Evolutionary conservation across 2,113 vertebrate species (phyloP).

Genomic region (Eidolon helvum): DNA sequence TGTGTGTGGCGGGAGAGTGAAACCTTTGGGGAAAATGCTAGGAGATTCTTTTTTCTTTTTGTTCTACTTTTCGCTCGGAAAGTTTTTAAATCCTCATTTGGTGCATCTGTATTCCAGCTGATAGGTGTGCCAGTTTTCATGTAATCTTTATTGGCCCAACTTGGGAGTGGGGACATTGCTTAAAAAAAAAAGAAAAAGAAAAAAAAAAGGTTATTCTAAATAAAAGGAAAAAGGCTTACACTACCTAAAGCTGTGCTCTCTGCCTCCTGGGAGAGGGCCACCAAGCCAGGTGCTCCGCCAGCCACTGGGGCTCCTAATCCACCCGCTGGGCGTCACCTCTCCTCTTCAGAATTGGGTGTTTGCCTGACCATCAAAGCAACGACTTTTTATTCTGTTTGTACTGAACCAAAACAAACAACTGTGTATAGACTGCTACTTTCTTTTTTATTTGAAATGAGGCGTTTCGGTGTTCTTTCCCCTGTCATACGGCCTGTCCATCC

Average conservation of each 20-base stretch:
- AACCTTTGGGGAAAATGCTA: conserved; percentile 93
- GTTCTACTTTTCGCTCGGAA: conserved; percentile 90
- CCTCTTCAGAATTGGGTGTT: conserved; percentile 76
- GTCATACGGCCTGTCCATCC: conserved; percentile 41
- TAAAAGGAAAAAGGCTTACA: conserved; percentile 89
- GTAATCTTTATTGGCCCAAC: conserved; percentile 93
- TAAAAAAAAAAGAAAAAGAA: conserved; percentile 87
- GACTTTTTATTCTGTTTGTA: conserved; percentile 80
- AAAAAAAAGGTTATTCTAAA: conserved; percentile 85
- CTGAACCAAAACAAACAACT: conserved; percentile 79
- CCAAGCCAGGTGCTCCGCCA: conserved; percentile 74
- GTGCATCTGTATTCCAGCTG: conserved; percentile 89
- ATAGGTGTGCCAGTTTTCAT: conserved; percentile 92
- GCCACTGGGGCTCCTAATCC: conserved; percentile 69
- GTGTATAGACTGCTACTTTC: conserved; percentile 80
- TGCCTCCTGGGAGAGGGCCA: conserved; percentile 85
- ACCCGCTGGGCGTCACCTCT: conserved; percentile 73
- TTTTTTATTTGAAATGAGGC: conserved; percentile 74
- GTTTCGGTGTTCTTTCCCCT: conserved; percentile 69
- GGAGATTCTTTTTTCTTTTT: conserved; percentile 88
- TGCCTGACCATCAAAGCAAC: conserved; percentile 75
- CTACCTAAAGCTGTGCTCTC: conserved; percentile 89
- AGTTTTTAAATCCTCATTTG: conserved; percentile 92
- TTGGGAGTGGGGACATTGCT: conserved; percentile 93
- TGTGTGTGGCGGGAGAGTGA: conserved; percentile 95